Base-by-base conservation (phyloP, 2,888 invertebrate genomes). In the Parapristionchus giblindavisi region DNA sequence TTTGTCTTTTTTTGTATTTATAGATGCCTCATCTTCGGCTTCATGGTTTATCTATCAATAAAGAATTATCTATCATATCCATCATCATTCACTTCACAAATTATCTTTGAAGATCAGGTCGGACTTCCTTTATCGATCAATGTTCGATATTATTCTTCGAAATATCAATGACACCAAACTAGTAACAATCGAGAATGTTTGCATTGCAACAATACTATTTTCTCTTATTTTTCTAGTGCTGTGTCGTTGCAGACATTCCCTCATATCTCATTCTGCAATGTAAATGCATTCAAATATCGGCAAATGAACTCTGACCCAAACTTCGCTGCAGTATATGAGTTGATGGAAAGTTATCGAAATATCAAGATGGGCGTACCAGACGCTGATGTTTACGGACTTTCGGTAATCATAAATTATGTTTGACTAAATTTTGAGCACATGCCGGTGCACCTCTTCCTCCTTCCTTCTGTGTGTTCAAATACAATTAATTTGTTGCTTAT, bases 81-180 rank as follows among this genome's bases (percentile, higher is more conserved):
- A 11, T 65, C 63, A 8, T 29, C 40, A 29, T 65, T 17, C 29
- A 43, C 63, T 1, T 43, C 63, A 21, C 43, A 65, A 32, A 65
- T 65, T 21, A 24, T 65, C 27, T 65, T 65, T 43, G 63, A 65
- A 43, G 63, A 65, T 17, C 63, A 40, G 43, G 63, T 65, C 5
- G 21, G 34, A 36, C 32, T 2, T 14, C 3, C 21, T 32, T 6
- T 56, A 14, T n/a, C n/a, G n/a, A n/a, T n/a, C n/a, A n/a, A n/a
- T n/a, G n/a, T n/a, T n/a, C n/a, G n/a, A n/a, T n/a, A n/a, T n/a
- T n/a, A n/a, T n/a, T n/a, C n/a, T n/a, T n/a, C n/a, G n/a, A n/a
- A n/a, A n/a, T n/a, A n/a, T n/a, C n/a, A n/a, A n/a, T n/a, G n/a
- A n/a, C n/a, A n/a, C n/a, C n/a, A n/a, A n/a, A n/a, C n/a, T n/a